Conservation (phyloP, 2,797 vertebrate species). For the Phylloscopus collybita region DNA sequence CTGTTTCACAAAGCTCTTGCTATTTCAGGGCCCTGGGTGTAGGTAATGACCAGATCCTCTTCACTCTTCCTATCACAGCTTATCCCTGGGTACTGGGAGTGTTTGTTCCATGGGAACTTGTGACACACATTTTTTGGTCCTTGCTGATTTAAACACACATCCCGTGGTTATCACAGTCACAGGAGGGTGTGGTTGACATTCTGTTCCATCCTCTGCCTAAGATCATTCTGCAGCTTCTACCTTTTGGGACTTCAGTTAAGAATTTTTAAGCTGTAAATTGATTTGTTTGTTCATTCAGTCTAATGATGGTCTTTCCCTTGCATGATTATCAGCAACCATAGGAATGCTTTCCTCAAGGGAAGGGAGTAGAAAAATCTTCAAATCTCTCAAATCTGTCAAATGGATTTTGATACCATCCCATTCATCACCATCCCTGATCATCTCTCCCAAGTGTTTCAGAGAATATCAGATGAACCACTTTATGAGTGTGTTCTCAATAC, state of each 20-base stretch:
- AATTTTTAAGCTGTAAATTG: neutral
- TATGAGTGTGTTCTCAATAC: neutral
- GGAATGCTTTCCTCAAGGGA: neutral
- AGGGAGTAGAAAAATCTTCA: neutral
- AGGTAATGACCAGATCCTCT: neutral
- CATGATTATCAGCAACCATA: neutral
- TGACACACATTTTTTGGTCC: neutral
- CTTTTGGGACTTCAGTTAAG: neutral
- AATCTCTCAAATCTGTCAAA: neutral
- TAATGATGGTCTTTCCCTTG: neutral
- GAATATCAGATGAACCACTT: neutral
- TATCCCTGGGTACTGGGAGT: neutral
- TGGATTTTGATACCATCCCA: neutral
- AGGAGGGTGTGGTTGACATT: neutral
- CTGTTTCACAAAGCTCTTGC: neutral
- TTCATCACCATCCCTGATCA: conserved; percentile 22
- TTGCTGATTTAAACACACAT: neutral
- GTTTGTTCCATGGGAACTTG: neutral
- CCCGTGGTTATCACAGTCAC: neutral
- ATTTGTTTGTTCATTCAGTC: neutral
- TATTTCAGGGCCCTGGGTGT: neutral
- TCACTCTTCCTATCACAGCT: neutral
- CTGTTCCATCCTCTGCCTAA: neutral
- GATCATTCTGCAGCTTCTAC: neutral
- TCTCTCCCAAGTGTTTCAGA: neutral